Evolutionary conservation across 2,113 vertebrate species (phyloP), one percentile per base, ranked within the genome.

Genomic region (Elephantulus edwardii): DNA sequence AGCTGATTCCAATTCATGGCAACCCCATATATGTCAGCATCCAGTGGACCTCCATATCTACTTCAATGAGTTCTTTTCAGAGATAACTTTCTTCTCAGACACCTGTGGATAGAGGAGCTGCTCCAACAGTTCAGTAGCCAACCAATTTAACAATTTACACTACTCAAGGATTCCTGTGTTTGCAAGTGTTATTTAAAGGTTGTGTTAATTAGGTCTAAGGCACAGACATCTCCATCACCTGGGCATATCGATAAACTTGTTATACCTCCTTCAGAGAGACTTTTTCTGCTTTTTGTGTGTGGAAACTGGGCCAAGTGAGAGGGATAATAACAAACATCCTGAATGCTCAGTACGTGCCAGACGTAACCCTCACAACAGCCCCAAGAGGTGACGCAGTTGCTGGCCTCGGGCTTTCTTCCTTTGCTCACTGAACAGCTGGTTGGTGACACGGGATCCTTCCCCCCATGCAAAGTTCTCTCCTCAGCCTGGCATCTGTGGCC

Each of bases 401-500:
- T 13, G 28, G 80, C 3, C 48, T 58, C 1, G 8, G 1, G 0
- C 60, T 24, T 89, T 76, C 92, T 74, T 85, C 88, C 92, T 82
- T 52, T 0, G 38, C 56, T 8, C 0, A 1, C 8, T 70, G 83
- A 54, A 2, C 85, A 84, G 82, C 82, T 78, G 86, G 52, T 0
- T 56, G 71, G 50, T 17, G 48, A 87, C 66, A 42, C 26, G 7
- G 2, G 1, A 76, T 0, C n/a, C 62, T 38, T 14, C 52, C 78
- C n/a, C 88, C 68, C 26, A 1, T 1, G 8, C 38, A 10, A 26
- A 0, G 30, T 2, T 38, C 20, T 33, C 44, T 26, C 62, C 70
- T 10, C 2, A 4, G 68, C 74, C 24, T 14, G 89, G 86, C 86
- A 48, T 77, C 78, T 74, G 82, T 48, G 82, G 78, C 88, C 48